Base-by-base conservation (phyloP, 2,888 invertebrate species). In the Bombyx huttoni region DNA sequence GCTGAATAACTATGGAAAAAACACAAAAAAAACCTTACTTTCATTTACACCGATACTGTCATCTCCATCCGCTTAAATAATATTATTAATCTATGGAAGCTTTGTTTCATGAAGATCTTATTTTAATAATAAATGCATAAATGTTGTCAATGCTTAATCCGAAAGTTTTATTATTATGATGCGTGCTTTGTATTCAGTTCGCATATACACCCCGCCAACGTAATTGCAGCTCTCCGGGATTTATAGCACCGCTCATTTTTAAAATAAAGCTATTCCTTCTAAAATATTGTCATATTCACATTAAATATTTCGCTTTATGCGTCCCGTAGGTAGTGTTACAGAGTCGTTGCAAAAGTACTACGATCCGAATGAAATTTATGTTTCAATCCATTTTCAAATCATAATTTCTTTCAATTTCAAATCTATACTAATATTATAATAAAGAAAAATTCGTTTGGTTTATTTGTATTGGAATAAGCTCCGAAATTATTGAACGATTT, bases 231-330 rank as follows among this genome's bases (percentile, higher is more conserved):
- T 61, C 63, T 64, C 67, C 69, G 70, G 74, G 77, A 86, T 85
- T 86, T 87, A 85, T 78, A 78, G 73, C 73, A 64, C 67, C 70
- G 66, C 78, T 78, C 81, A 74, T 78, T 86, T 85, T 82, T 78
- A 83, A 81, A 84, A 85, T 85, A 82, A 82, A 82, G 83, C 87
- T 78, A 86, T 86, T 86, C 77, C 70, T 78, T 78, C 75, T 86
- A 82, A 88, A 84, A 87, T 86, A 88, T 82, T 81, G 86, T 86
- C 87, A 83, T 67, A 70, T 85, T 78, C 79, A 75, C 71, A 78
- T 84, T 85, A 84, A 87, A 87, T 82, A 85, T 85, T 86, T 84
- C 75, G 81, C 78, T 80, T 80, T 78, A 87, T 81, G 73, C 70
- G 73, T 76, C 85, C 81, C 87, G 63, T 62, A 73, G 81, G 84